Percentiles rank a stretch among this genome's conserved stretches.
These are phyloP conservation scores for Sander lucioperca DNA, from an alignment of 2,113 vertebrate genomes.

Conservation along the genomic window DNA sequence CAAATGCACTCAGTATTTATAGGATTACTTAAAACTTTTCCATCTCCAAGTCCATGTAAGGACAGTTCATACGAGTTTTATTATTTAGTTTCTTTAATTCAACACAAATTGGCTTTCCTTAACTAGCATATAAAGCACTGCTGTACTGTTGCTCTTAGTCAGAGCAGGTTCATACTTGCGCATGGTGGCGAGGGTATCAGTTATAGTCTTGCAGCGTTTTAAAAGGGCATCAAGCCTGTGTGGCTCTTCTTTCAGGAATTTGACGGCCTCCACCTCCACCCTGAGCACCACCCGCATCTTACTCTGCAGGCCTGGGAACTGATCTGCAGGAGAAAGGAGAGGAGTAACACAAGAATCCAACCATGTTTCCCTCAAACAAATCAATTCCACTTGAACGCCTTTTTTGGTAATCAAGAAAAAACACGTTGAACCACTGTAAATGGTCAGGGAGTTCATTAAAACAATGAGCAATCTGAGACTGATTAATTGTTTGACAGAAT, in stretches of 20 bases:
- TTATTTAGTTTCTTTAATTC: background rate
- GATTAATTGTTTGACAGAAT: constrained; percentile 57
- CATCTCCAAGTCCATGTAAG: background rate
- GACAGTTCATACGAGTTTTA: background rate
- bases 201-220: constrained; percentile 95
- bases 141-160: constrained; percentile 1
- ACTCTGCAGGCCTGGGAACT: constrained; percentile 97
- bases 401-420: constrained; percentile 8
- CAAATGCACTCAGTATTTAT: constrained; percentile 2
- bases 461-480: constrained; percentile 39
- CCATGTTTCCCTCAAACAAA: background rate
- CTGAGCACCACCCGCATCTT: constrained; percentile 98
- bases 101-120: background rate
- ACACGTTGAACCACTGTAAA: constrained; percentile 19
- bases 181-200: constrained; percentile 85
- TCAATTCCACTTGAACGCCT: constrained; percentile 10
- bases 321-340: constrained; percentile 83
- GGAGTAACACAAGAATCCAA: background rate
- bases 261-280: constrained; percentile 97
- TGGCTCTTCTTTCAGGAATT: constrained; percentile 98
- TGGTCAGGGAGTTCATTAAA: constrained; percentile 41
- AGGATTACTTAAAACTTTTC: constrained; percentile 8
- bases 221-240: constrained; percentile 95
- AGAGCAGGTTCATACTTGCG: constrained; percentile 78
- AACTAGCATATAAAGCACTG: background rate